phyloP scores from a whole-genome alignment of 1,140 invertebrate genomes.

The Drosophila sproati region DNA sequence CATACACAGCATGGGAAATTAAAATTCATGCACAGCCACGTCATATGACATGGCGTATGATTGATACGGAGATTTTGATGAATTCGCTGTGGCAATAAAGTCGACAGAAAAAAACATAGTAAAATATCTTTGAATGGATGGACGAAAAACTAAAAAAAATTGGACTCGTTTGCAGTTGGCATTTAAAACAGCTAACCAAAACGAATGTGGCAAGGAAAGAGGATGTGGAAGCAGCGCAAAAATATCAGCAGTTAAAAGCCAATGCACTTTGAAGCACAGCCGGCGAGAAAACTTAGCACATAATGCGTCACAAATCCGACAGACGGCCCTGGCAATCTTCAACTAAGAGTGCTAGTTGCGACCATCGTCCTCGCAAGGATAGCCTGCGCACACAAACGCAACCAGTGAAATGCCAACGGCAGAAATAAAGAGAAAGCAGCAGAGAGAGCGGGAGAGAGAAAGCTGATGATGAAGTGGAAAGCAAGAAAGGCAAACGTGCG shows the following conservation, averaged over 20 bases:
- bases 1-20: slow-evolving; percentile 48
- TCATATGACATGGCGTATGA: slow-evolving; percentile 63
- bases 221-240: neutral
- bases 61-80: slow-evolving; percentile 52
- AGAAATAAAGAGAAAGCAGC: neutral
- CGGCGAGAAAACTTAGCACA: slow-evolving; percentile 62
- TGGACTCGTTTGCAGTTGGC: slow-evolving; percentile 45
- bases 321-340: slow-evolving; percentile 9
- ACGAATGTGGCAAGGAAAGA: neutral
- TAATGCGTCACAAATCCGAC: slow-evolving; percentile 60
- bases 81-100: slow-evolving; percentile 11
- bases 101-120: neutral
- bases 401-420: slow-evolving; percentile 28
- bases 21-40: slow-evolving; percentile 44
- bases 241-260: slow-evolving; percentile 45
- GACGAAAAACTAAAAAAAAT: slow-evolving; percentile 20
- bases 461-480: neutral
- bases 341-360: slow-evolving; percentile 6
- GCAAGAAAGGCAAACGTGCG: slow-evolving; percentile 53
- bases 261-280: slow-evolving; percentile 47
- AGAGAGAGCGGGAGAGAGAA: slow-evolving; percentile 12
- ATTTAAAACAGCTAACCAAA: slow-evolving; percentile 60
- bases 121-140: neutral
- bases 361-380: neutral
- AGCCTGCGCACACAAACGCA: slow-evolving; percentile 24